phyloP scores from a whole-genome alignment of 2,888 invertebrate species.

The Rotaria magnacalcarata region DNA sequence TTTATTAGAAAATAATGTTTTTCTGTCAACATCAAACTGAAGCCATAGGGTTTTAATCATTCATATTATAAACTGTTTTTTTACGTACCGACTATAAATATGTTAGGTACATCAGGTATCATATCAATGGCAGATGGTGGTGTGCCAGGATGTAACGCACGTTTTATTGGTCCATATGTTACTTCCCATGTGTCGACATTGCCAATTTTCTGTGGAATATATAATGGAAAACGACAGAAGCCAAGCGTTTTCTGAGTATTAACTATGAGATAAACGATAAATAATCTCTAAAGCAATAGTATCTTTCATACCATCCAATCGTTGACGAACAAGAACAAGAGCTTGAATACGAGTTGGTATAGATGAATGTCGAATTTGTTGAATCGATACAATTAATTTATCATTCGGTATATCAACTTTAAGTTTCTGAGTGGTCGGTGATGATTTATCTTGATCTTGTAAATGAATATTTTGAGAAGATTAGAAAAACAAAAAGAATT shows the following conservation, averaged over 20 bases:
- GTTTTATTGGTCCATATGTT: constrained; percentile 21
- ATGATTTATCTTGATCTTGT: neutral
- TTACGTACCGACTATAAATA: neutral
- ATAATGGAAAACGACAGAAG: constrained; percentile 40
- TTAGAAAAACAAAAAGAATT: neutral
- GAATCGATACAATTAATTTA: neutral
- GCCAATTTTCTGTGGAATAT: constrained; percentile 43
- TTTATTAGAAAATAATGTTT: no score
- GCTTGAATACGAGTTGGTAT: neutral
- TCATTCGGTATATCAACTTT: neutral
- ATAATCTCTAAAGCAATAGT: neutral
- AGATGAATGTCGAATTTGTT: neutral
- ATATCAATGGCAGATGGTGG: neutral
- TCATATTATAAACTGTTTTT: neutral
- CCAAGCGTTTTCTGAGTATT: neutral
- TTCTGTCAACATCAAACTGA: no score
- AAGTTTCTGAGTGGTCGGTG: neutral
- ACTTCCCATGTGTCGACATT: constrained; percentile 42
- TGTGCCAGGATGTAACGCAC: constrained; percentile 37
- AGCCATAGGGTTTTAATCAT: no score
- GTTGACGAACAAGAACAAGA: neutral
- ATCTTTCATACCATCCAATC: neutral
- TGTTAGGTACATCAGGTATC: neutral
- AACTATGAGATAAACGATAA: neutral
- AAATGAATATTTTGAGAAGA: neutral